These are phyloP conservation scores for Zaprionus vittiger DNA, from an alignment of 1,140 invertebrate species.

Conservation along the genomic window DNA sequence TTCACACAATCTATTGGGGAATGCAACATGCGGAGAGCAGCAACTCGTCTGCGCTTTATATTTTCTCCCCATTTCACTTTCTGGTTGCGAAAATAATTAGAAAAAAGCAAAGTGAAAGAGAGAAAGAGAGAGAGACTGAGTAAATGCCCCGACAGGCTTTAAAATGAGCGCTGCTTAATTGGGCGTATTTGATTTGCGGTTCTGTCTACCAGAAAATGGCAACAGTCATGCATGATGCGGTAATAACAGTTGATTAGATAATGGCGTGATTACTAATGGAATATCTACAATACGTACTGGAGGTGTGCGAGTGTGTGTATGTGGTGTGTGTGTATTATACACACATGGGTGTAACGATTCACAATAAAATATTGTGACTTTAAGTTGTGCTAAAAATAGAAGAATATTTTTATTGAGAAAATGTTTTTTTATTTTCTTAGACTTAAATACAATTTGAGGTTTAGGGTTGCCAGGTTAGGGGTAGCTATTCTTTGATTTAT, in stretches of 20 bases:
- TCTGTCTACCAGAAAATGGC: constrained; percentile 56
- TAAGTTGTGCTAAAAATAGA: neutral
- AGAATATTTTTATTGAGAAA: neutral
- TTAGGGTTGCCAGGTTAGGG: neutral
- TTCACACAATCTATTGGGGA: constrained; percentile 73
- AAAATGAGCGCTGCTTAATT: constrained; percentile 71
- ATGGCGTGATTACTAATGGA: constrained; percentile 39
- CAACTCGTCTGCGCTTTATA: constrained; percentile 12
- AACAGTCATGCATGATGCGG: constrained; percentile 65
- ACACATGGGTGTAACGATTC: neutral
- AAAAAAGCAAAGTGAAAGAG: constrained; percentile 30
- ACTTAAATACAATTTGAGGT: neutral
- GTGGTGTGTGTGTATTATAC: neutral
- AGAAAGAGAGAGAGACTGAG: neutral
- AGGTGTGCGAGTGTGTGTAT: neutral
- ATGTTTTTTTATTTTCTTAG: neutral
- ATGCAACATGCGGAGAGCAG: constrained; percentile 12
- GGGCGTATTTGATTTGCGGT: constrained; percentile 79
- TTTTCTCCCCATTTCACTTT: constrained; percentile 51
- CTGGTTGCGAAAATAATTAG: constrained; percentile 61
- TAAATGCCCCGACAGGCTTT: constrained; percentile 34
- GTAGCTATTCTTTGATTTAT: no score
- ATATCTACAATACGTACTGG: neutral
- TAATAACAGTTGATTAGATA: constrained; percentile 59
- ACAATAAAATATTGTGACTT: neutral